phyloP scores from a whole-genome alignment of 2,113 vertebrate species.

The Peucedramus taeniatus region DNA sequence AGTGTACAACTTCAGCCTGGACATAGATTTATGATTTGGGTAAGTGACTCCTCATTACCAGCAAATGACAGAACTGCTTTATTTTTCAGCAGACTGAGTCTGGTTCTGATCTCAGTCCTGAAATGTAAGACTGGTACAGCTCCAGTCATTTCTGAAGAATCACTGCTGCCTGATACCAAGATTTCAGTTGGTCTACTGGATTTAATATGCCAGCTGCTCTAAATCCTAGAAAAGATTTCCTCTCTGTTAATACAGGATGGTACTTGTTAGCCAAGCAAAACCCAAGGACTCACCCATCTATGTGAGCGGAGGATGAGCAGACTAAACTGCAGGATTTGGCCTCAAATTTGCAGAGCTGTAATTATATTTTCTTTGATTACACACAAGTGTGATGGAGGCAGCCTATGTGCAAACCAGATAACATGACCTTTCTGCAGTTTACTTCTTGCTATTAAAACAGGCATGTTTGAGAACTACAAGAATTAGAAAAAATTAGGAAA shows the following conservation, averaged over 20 bases:
- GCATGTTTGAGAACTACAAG: background rate
- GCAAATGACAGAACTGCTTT: conserved; percentile 33
- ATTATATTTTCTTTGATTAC: conserved; percentile 66
- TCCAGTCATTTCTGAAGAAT: background rate
- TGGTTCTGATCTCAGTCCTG: conserved; percentile 1
- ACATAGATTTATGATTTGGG: conserved; percentile 9
- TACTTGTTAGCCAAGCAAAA: conserved; percentile 17
- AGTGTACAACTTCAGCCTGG: background rate
- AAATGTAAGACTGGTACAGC: background rate
- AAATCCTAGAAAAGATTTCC: conserved; percentile 13
- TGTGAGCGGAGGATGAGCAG: background rate
- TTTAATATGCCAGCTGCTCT: conserved; percentile 36
- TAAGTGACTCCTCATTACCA: conserved; percentile 17
- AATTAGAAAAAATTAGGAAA: conserved; percentile 1
- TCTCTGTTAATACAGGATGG: background rate
- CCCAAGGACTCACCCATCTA: background rate
- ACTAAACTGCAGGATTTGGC: background rate
- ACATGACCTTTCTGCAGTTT: conserved; percentile 59
- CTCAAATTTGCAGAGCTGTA: conserved; percentile 1
- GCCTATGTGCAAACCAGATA: conserved; percentile 60
- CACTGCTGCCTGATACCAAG: background rate
- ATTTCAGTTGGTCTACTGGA: background rate
- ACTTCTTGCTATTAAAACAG: conserved; percentile 65
- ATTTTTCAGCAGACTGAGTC: background rate
- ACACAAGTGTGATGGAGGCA: conserved; percentile 5